phyloP scores from a whole-genome alignment of 1,140 invertebrate genomes.

The Sarcophaga peregrina region DNA sequence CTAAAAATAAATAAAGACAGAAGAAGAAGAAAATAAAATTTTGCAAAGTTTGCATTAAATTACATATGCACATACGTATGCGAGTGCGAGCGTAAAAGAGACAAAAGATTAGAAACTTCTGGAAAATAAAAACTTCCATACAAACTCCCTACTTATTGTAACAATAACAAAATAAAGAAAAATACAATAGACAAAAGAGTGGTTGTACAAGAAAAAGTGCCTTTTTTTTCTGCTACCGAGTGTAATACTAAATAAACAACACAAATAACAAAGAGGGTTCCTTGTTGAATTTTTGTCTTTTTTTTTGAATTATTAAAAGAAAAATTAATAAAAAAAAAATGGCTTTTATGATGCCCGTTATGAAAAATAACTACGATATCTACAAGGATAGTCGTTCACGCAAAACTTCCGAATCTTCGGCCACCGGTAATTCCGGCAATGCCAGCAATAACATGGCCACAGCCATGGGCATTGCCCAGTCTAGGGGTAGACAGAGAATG shows the following conservation, averaged over 20 bases:
- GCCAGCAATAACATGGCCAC: constrained; percentile 65
- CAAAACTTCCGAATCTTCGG: constrained; percentile 78
- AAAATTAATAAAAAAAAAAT: constrained; percentile 69
- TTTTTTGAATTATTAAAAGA: not conserved
- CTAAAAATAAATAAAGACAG: not conserved
- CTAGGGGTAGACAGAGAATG: constrained; percentile 77
- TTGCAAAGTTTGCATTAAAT: not conserved
- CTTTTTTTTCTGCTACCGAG: constrained; percentile 28
- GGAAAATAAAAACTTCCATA: not conserved
- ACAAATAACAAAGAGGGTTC: not conserved
- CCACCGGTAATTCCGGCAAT: constrained; percentile 44
- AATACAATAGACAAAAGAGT: constrained; percentile 36
- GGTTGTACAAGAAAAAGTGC: constrained; percentile 39
- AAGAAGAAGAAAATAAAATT: not conserved
- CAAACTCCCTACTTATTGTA: not conserved
- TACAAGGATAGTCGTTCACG: constrained; percentile 84
- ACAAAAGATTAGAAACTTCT: constrained; percentile 17
- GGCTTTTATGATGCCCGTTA: constrained; percentile 94
- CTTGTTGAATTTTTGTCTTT: constrained; percentile 12
- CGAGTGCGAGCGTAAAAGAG: not conserved
- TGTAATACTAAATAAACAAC: not conserved
- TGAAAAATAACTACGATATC: constrained; percentile 93
- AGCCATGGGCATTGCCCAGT: constrained; percentile 54
- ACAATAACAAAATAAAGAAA: not conserved
- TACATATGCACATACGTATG: not conserved